Evolutionary conservation across 2,797 vertebrate genomes (phyloP).

Genomic region (Lophius americanus): DNA sequence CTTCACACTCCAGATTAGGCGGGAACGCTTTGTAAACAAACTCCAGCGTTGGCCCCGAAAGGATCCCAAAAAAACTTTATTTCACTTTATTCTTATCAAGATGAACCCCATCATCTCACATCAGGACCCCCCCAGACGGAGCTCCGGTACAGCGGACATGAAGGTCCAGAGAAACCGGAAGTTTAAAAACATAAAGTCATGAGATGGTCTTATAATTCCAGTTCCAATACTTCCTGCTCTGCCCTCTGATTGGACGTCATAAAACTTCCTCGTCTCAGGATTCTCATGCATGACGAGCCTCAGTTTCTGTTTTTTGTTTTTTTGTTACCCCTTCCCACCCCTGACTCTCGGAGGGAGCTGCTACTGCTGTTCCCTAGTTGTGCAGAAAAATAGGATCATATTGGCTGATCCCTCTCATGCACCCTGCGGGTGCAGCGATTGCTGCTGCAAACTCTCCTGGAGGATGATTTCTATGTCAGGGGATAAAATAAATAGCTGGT

Average conservation of each 20-base stretch:
- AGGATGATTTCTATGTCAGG: slow-evolving; percentile 60
- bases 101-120: slow-evolving; percentile 77
- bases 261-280: slow-evolving; percentile 58
- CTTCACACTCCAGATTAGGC: slow-evolving; percentile 79
- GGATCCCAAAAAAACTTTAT: slow-evolving; percentile 58
- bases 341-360: slow-evolving; percentile 72
- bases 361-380: slow-evolving; percentile 72
- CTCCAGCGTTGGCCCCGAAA: slow-evolving; percentile 55
- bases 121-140: slow-evolving; percentile 47
- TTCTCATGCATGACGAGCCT: slow-evolving; percentile 68
- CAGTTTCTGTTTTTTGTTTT: slow-evolving; percentile 21
- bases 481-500: slow-evolving; percentile 67
- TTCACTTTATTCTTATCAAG: slow-evolving; percentile 63
- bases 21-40: slow-evolving; percentile 71
- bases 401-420: slow-evolving; percentile 60
- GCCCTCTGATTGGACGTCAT: slow-evolving; percentile 66
- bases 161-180: slow-evolving; percentile 43
- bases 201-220: slow-evolving; percentile 76
- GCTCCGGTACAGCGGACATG: slow-evolving; percentile 24
- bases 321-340: slow-evolving; percentile 29
- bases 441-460: slow-evolving; percentile 58
- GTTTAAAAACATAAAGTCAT: slow-evolving; percentile 51
- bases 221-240: slow-evolving; percentile 49
- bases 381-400: slow-evolving; percentile 77
- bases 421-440: slow-evolving; percentile 58